phyloP scores from a whole-genome alignment of 2,888 invertebrate genomes.

The Ophraella communa region DNA sequence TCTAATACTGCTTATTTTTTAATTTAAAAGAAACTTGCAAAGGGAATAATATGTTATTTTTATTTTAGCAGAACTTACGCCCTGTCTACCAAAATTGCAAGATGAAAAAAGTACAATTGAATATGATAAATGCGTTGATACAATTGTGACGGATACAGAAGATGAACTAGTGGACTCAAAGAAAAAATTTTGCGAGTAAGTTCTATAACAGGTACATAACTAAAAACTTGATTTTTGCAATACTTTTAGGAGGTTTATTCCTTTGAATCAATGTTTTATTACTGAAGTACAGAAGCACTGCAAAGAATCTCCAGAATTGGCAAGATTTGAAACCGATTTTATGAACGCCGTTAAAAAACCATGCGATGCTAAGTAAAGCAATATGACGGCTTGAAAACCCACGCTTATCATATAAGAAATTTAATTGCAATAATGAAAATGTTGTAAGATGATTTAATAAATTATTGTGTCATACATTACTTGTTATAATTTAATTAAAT shows the following conservation, averaged over 20 bases:
- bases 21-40: too few species aligned
- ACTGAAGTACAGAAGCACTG: neutral
- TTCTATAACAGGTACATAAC: neutral
- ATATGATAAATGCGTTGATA: conserved; percentile 1
- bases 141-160: neutral
- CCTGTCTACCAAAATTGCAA: conserved; percentile 7
- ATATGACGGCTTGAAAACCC: neutral
- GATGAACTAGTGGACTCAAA: conserved; percentile 4
- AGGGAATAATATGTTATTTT: too few species aligned
- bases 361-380: neutral
- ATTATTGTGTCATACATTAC: too few species aligned
- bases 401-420: neutral
- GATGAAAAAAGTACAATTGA: neutral
- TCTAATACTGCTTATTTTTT: too few species aligned
- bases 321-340: conserved; percentile 10
- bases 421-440: too few species aligned
- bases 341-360: neutral
- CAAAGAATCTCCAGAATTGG: neutral
- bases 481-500: too few species aligned
- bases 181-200: conserved; percentile 15
- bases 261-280: neutral
- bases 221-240: neutral
- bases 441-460: too few species aligned
- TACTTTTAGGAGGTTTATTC: neutral
- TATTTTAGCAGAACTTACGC: conserved; percentile 1